Percentiles rank a stretch among this genome's conserved stretches.
Evolutionary conservation across 92 coral and sea anemone genomes (phyloP).

Genomic region (Epizoanthus rinbou): DNA sequence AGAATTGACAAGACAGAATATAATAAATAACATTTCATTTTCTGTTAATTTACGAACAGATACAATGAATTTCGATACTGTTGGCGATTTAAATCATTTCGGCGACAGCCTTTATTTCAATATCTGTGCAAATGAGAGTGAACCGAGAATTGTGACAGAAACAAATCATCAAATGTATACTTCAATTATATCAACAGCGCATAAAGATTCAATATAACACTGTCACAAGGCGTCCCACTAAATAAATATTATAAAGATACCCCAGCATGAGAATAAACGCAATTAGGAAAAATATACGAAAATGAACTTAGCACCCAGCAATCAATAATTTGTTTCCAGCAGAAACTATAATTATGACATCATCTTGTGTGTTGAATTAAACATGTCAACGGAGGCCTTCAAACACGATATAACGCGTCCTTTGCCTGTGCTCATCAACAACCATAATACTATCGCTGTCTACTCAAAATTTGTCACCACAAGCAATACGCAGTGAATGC

Average conservation of each 20-base stretch:
- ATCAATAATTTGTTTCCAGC: background rate
- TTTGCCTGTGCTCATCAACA: no score
- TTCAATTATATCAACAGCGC: background rate
- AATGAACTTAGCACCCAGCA: background rate
- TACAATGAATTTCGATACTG: no score
- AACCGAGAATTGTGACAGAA: no score
- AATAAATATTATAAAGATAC: no score
- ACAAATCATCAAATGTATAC: no score
- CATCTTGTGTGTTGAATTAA: background rate
- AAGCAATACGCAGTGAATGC: background rate
- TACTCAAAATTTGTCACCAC: background rate
- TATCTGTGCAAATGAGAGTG: no score
- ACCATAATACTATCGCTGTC: background rate
- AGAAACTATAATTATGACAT: conserved; percentile 1
- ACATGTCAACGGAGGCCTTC: background rate
- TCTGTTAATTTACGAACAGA: no score
- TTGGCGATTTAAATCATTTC: no score
- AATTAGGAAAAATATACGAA: background rate
- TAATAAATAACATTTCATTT: no score
- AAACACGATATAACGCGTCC: no score
- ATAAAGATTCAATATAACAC: background rate
- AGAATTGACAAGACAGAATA: no score
- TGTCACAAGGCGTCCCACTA: background rate
- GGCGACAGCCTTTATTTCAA: no score
- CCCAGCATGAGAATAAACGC: conserved; percentile 2